phyloP scores from a whole-genome alignment of 2,888 invertebrate genomes.

The Papilio protenor region DNA sequence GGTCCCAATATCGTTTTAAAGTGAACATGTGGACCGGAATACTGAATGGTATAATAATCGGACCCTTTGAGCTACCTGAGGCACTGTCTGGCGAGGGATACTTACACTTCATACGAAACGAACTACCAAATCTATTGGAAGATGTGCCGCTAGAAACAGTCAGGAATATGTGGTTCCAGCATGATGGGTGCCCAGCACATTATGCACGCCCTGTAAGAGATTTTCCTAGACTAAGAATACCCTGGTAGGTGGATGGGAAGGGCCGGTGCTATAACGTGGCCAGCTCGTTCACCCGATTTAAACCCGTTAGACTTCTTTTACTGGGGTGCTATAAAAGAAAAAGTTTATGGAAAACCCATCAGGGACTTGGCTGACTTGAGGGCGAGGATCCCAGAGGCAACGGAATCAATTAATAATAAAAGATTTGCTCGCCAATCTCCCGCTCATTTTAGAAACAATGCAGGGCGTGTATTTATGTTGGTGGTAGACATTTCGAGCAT shows the following conservation, averaged over 20 bases:
- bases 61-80: no score
- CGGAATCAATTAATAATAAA: constrained; percentile 12
- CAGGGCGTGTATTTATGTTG: not conserved
- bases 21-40: no score
- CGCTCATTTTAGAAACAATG: no score
- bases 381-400: constrained; percentile 5
- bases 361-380: constrained; percentile 1
- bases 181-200: constrained; percentile 4
- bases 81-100: no score
- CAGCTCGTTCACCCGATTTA: not conserved
- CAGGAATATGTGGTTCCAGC: not conserved
- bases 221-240: not conserved
- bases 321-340: constrained; percentile 4
- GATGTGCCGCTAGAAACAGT: no score
- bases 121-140: no score
- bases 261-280: not conserved
- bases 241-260: no score
- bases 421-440: not conserved
- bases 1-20: no score
- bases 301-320: constrained; percentile 7
- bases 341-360: not conserved
- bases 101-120: no score
- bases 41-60: no score
- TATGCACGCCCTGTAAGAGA: not conserved
- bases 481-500: not conserved